Base-by-base conservation (phyloP, 2,113 vertebrate genomes). In the Peromyscus polionotus region DNA sequence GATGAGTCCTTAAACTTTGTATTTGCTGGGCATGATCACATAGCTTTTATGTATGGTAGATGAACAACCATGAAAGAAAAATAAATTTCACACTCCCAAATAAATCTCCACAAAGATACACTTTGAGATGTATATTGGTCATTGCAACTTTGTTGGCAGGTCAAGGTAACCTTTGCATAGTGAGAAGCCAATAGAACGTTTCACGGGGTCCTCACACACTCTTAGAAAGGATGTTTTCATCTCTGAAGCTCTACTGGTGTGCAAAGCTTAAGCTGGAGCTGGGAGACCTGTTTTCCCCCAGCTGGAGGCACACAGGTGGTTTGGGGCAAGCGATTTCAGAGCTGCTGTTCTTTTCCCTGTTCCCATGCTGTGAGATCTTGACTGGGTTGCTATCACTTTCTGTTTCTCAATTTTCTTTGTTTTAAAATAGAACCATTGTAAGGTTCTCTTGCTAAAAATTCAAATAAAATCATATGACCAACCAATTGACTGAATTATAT, bases 51-150 rank as follows among this genome's bases (percentile, higher is more conserved):
- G 0, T 92, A 91, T 86, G 75, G 28, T 31, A 88, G 42, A 93
- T 92, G 76, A 97, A 93, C 33, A 91, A 84, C 73, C 84, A 93
- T 65, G 92, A 98, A 91, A 96, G 48, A 76, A 86, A 94, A 94
- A 94, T 97, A 63, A 84, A 95, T 76, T 91, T 85, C 76, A 57
- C 28, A 91, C 63, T 93, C 61, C 36, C 39, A 91, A 72, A 70
- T 75, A 59, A 93, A 92, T 91, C 89, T 72, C 51, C 91, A 85
- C 14, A 75, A 51, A 83, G 28, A 59, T 57, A 89, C 65, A 90
- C n/a, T 73, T 51, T 67, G 59, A 95, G 45, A 83, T 39, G 59
- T 57, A 2, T 72, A 59, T 85, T 88, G 96, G 91, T 77, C 83
- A 86, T 91, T 72, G 70, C 73, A 70, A 87, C 36, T 51, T 67